Evolutionary conservation across 2,888 invertebrate species (phyloP).

Genomic region (Morpho helenor): DNA sequence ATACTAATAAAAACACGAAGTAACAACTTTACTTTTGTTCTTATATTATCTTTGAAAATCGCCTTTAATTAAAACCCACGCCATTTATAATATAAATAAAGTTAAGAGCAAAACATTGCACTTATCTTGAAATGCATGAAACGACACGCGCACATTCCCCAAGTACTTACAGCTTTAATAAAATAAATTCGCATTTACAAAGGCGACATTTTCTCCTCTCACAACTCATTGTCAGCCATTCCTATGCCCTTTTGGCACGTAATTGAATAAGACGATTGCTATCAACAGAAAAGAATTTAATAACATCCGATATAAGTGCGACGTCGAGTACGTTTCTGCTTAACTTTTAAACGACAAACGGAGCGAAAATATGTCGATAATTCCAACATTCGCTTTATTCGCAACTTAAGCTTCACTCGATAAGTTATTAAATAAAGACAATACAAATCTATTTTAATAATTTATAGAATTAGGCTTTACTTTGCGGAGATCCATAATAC

Average conservation of each 20-base stretch:
- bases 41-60: too few species aligned
- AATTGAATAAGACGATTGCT: conserved; percentile 73
- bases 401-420: not conserved
- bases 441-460: too few species aligned
- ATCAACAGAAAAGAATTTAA: conserved; percentile 73
- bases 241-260: conserved; percentile 64
- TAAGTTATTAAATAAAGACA: too few species aligned
- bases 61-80: too few species aligned
- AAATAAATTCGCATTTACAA: conserved; percentile 63
- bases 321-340: conserved; percentile 39
- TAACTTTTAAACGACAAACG: conserved; percentile 37
- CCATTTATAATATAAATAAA: not conserved
- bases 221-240: conserved; percentile 65
- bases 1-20: too few species aligned
- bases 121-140: conserved; percentile 20
- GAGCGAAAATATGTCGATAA: conserved; percentile 1
- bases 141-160: conserved; percentile 30
- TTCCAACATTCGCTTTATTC: conserved; percentile 3
- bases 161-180: conserved; percentile 46
- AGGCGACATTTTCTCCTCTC: conserved; percentile 49
- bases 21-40: too few species aligned
- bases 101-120: conserved; percentile 1
- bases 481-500: too few species aligned
- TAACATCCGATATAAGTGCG: conserved; percentile 58
- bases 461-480: too few species aligned